phyloP scores from a whole-genome alignment of 2,888 invertebrate genomes.

The Ametastegia equiseti region DNA sequence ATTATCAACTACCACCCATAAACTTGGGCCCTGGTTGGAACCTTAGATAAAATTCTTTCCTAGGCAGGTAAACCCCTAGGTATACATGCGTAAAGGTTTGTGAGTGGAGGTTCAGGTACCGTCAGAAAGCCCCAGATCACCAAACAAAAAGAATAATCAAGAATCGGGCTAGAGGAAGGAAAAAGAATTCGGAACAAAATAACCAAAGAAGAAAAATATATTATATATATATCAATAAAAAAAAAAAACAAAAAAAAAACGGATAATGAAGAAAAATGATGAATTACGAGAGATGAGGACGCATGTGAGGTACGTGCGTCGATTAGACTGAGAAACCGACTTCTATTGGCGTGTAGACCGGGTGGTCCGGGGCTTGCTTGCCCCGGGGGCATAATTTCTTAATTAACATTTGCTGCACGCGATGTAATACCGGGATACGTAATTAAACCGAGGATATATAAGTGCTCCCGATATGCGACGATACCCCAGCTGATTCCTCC shows the following conservation, averaged over 20 bases:
- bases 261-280: no score
- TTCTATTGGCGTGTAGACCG: constrained; percentile 28
- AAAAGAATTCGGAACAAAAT: background rate
- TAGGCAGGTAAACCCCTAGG: no score
- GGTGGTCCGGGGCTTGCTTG: constrained; percentile 8
- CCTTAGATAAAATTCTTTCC: constrained; percentile 23
- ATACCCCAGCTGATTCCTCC: constrained; percentile 4
- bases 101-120: background rate
- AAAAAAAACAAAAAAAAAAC: no score
- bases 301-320: no score
- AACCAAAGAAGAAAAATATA: no score
- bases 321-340: no score
- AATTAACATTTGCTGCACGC: constrained; percentile 46
- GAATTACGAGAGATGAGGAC: no score
- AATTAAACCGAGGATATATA: constrained; percentile 43
- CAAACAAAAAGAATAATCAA: no score
- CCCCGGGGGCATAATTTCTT: constrained; percentile 33
- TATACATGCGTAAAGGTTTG: background rate
- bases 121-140: background rate
- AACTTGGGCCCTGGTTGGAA: background rate
- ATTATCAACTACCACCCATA: constrained; percentile 26
- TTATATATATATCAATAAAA: no score
- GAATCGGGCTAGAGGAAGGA: no score
- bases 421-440: constrained; percentile 34
- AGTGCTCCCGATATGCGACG: constrained; percentile 31